phyloP scores from a whole-genome alignment of 1,140 invertebrate species.

The Drosophila grimshawi region DNA sequence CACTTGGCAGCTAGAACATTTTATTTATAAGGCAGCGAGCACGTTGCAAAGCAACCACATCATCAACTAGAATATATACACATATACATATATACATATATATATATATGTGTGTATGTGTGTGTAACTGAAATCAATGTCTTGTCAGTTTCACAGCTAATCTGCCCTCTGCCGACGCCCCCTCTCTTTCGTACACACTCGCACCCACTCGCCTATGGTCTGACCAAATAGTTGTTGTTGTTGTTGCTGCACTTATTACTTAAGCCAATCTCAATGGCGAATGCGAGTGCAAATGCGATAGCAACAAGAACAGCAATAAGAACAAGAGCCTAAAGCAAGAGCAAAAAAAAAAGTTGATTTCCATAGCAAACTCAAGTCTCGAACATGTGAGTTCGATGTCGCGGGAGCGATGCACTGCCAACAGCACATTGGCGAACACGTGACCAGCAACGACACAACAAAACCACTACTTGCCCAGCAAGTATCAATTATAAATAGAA shows the following conservation, averaged over 20 bases:
- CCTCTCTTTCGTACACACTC: not conserved
- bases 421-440: constrained; percentile 67
- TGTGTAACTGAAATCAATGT: constrained; percentile 3
- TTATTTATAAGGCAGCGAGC: not conserved
- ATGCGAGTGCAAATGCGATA: constrained; percentile 15
- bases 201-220: no score
- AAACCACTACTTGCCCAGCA: not conserved
- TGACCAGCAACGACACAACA: constrained; percentile 45
- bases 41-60: not conserved
- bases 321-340: not conserved
- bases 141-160: not conserved
- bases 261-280: constrained; percentile 1
- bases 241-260: not conserved
- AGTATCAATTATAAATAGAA: constrained; percentile 68
- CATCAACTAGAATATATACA: not conserved
- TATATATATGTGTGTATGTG: not conserved
- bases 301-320: not conserved
- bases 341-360: constrained; percentile 39
- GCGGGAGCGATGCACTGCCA: constrained; percentile 73
- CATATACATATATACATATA: not conserved
- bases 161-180: no score
- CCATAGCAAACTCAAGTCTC: constrained; percentile 67
- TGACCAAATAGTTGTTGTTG: not conserved
- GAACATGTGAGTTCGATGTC: constrained; percentile 67
- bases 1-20: not conserved